Percentiles rank a stretch among this genome's conserved stretches.
phyloP scores from a whole-genome alignment of 2,888 invertebrate genomes.

The Phytoseiulus persimilis region DNA sequence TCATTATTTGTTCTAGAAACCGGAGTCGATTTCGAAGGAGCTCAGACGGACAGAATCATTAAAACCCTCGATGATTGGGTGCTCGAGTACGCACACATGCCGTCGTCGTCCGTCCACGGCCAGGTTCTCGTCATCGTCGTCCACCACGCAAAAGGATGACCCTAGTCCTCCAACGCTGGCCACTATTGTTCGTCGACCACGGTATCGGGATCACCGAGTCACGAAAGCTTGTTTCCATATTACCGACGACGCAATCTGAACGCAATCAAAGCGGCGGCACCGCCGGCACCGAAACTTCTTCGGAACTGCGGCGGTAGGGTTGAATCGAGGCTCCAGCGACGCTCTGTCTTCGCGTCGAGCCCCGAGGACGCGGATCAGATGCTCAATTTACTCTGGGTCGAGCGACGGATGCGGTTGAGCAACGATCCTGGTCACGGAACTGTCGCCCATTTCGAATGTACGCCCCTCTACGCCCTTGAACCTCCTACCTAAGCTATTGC shows the following conservation, averaged over 20 bases:
- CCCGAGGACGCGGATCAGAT: not conserved
- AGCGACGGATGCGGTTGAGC: not conserved
- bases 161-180: not conserved
- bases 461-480: not conserved
- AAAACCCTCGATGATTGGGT: not conserved
- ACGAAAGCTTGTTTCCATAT: not conserved
- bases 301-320: not conserved
- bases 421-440: not conserved
- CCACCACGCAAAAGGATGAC: not conserved
- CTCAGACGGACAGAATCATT: not conserved
- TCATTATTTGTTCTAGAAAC: not conserved
- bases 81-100: not conserved
- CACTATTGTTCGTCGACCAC: not conserved
- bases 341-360: not conserved
- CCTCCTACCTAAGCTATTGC: not conserved
- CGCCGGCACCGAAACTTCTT: not conserved
- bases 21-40: not conserved
- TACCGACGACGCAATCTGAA: not conserved
- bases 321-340: not conserved
- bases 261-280: not conserved
- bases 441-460: not conserved
- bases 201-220: not conserved
- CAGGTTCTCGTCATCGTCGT: not conserved
- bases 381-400: not conserved
- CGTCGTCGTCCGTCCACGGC: no score